These are phyloP conservation scores for Pluvianellus socialis DNA, from an alignment of 2,113 vertebrate genomes.

Conservation along the genomic window DNA sequence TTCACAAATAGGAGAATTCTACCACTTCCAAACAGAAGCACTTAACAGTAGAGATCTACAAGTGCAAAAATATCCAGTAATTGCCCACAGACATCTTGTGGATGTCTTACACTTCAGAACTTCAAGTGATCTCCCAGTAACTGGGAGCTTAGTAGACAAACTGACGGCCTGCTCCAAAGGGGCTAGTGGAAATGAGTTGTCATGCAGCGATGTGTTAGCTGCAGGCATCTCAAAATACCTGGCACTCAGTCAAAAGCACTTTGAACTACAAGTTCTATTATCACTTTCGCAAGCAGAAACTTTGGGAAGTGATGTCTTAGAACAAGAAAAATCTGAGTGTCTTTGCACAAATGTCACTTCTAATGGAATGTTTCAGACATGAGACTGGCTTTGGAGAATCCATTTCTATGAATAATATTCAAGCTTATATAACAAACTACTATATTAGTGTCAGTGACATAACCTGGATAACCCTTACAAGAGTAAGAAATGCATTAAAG, in stretches of 20 bases:
- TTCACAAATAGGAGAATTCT: not conserved
- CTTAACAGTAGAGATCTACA: not conserved
- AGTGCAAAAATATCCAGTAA: not conserved
- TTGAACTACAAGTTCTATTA: conserved; percentile 19
- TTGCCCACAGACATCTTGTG: not conserved
- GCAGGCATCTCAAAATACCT: not conserved
- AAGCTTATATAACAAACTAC: not conserved
- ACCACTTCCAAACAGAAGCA: not conserved
- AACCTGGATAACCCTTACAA: not conserved
- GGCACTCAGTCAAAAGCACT: not conserved
- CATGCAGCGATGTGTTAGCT: not conserved
- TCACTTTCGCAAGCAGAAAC: not conserved
- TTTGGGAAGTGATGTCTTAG: not conserved
- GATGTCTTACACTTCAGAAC: not conserved
- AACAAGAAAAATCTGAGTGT: not conserved
- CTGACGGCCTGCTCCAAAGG: not conserved
- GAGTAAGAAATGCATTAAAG: not conserved
- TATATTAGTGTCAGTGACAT: not conserved
- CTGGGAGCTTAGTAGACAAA: not conserved
- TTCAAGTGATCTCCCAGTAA: not conserved
- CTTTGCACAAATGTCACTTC: not conserved
- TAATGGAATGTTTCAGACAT: not conserved
- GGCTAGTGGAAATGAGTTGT: not conserved
- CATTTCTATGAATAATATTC: not conserved
- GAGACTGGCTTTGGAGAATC: not conserved